Evolutionary conservation across 2,888 invertebrate genomes (phyloP).

Genomic region (Chymomyza amoena): DNA sequence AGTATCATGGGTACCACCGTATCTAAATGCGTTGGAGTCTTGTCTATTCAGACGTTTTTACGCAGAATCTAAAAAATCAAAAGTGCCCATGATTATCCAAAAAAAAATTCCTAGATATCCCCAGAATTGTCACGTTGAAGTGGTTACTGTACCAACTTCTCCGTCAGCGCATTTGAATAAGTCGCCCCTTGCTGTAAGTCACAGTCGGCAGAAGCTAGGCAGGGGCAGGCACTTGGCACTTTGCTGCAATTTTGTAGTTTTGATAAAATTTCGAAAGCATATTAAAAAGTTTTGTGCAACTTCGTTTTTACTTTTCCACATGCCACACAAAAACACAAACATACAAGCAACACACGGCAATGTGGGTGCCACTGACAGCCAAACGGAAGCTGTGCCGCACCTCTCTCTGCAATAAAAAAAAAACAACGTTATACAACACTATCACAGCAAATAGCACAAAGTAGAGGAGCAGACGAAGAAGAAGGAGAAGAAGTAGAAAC

Average conservation of each 20-base stretch:
- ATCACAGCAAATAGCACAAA: not conserved
- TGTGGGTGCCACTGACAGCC: slow-evolving; percentile 54
- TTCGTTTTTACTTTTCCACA: slow-evolving; percentile 70
- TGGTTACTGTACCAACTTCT: not conserved
- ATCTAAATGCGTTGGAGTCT: too few relatives aligned
- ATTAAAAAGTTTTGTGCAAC: slow-evolving; percentile 73
- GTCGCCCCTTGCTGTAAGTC: not conserved
- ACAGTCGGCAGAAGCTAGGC: not conserved
- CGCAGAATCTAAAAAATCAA: too few relatives aligned
- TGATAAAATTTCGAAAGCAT: slow-evolving; percentile 75
- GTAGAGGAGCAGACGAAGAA: slow-evolving; percentile 18
- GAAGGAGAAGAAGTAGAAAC: slow-evolving; percentile 18
- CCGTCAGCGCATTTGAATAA: not conserved
- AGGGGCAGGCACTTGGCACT: slow-evolving; percentile 65
- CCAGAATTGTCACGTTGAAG: not conserved
- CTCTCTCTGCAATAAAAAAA: slow-evolving; percentile 62
- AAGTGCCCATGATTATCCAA: too few relatives aligned
- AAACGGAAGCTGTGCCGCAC: slow-evolving; percentile 58
- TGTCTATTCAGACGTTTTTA: too few relatives aligned
- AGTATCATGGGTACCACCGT: too few relatives aligned
- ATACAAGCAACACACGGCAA: not conserved
- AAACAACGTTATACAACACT: slow-evolving; percentile 10
- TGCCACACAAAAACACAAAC: slow-evolving; percentile 40
- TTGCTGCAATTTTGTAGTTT: slow-evolving; percentile 75
- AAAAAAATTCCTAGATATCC: not conserved